Evolutionary conservation across 2,113 vertebrate species (phyloP).

Genomic region (Tursiops truncatus): DNA sequence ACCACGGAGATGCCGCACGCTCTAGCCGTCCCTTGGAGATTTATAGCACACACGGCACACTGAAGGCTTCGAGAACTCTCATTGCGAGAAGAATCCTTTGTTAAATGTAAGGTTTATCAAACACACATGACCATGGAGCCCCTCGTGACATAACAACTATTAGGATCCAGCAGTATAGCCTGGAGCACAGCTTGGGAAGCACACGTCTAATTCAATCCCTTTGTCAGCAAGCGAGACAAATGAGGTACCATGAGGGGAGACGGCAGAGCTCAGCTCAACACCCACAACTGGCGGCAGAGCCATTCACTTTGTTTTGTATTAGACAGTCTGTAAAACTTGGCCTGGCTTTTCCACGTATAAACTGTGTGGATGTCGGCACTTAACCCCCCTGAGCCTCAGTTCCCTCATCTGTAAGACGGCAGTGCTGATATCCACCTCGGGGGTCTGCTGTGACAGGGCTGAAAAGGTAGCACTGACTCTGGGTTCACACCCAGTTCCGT

Average conservation of each 20-base stretch:
- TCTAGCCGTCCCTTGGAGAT: background rate
- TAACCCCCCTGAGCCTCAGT: background rate
- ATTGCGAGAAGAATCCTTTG: background rate
- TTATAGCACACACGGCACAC: fast-evolving
- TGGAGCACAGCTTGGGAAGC: background rate
- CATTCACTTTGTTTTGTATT: no score
- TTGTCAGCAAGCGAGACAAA: background rate
- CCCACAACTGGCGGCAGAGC: background rate
- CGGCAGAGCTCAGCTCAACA: fast-evolving
- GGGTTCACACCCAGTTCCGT: background rate
- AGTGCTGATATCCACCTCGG: fast-evolving
- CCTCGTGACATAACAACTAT: background rate
- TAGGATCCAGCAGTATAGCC: background rate
- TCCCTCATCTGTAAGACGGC: background rate
- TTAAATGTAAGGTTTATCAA: background rate
- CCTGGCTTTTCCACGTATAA: fast-evolving
- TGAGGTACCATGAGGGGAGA: fast-evolving
- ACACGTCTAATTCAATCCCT: no score
- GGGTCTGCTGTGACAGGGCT: background rate
- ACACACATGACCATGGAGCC: background rate
- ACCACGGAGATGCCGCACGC: fast-evolving
- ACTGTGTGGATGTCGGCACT: fast-evolving
- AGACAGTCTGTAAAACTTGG: background rate
- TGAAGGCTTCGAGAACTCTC: background rate
- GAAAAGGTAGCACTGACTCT: background rate